These are phyloP conservation scores for Rhynchotus rufescens DNA, from an alignment of 2,797 vertebrate species.

Conservation along the genomic window DNA sequence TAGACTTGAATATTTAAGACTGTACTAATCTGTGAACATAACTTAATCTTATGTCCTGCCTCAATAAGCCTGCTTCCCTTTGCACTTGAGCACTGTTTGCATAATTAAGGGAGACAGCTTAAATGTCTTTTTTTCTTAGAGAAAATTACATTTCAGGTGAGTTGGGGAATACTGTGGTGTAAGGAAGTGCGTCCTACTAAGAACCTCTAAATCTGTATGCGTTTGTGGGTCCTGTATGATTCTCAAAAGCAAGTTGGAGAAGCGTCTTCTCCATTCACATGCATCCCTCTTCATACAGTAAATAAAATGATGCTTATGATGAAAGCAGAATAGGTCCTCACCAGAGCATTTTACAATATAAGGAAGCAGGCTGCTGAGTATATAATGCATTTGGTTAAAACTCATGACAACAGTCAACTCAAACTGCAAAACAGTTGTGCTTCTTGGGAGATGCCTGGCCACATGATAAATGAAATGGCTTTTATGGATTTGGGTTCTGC, in stretches of 20 bases:
- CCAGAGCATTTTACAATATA: background rate
- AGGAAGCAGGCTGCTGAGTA: background rate
- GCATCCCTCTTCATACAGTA: background rate
- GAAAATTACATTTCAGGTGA: background rate
- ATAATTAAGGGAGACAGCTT: background rate
- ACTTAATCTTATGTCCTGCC: background rate
- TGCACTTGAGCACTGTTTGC: background rate
- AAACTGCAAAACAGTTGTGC: background rate
- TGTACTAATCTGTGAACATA: background rate
- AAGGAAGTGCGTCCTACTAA: background rate
- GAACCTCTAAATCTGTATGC: background rate
- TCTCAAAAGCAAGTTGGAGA: background rate
- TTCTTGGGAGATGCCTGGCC: background rate
- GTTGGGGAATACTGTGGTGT: background rate
- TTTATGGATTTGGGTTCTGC: background rate
- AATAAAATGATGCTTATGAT: background rate
- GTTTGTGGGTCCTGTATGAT: background rate
- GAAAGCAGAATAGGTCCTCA: background rate
- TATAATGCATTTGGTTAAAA: background rate
- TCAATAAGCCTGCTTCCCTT: background rate
- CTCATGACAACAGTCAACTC: background rate
- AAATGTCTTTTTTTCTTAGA: background rate
- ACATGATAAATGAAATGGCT: background rate
- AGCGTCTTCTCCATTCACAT: background rate
- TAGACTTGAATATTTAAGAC: background rate